A percentile compares a stretch with the other conserved stretches of the same genome.
Conservation (phyloP, 2,888 invertebrate genomes). For the Cenopis cana region DNA sequence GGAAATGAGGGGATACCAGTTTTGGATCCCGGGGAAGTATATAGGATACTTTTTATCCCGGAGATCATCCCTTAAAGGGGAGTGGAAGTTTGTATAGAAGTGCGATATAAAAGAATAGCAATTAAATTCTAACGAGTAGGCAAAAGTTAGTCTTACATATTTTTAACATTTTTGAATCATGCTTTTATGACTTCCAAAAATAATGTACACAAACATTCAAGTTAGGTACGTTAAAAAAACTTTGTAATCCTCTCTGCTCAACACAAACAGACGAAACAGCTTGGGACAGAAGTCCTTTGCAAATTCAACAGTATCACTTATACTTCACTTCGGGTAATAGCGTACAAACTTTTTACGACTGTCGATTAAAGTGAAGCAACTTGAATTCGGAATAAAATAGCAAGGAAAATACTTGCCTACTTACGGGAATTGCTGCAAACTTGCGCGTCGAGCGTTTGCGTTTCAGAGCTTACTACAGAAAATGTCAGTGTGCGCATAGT, state of each 20-base stretch:
- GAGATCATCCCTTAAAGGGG: too few relatives aligned
- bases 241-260: background rate
- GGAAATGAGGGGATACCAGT: too few relatives aligned
- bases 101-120: too few relatives aligned
- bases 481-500: background rate
- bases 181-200: background rate
- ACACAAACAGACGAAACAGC: constrained; percentile 14
- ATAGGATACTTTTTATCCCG: too few relatives aligned
- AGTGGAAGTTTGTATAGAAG: too few relatives aligned
- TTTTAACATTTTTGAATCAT: background rate
- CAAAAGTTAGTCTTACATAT: background rate
- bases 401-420: constrained; percentile 45
- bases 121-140: too few relatives aligned
- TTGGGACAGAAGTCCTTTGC: constrained; percentile 14
- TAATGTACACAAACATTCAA: background rate
- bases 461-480: constrained; percentile 13
- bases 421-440: constrained; percentile 51
- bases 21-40: too few relatives aligned
- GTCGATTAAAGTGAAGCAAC: constrained; percentile 60
- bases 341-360: constrained; percentile 54
- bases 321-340: constrained; percentile 36
- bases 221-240: background rate
- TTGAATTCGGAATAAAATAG: constrained; percentile 58
- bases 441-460: constrained; percentile 47
- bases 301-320: constrained; percentile 41